Conservation (phyloP, 1,140 invertebrate genomes). For the Panagrolaimus sp. region DNA sequence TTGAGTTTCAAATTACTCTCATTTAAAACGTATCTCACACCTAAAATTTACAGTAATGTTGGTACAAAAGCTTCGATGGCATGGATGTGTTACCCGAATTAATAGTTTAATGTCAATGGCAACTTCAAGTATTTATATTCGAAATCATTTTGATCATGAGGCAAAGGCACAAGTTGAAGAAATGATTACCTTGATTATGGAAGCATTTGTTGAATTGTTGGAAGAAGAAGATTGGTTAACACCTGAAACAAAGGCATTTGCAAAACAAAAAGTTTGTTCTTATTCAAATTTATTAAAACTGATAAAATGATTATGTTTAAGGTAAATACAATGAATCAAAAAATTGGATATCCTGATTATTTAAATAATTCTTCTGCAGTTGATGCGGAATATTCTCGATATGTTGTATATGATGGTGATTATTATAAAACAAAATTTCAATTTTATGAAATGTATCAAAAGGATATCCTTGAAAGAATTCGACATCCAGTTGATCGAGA, state of each 20-base stretch:
- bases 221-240: constrained; percentile 86
- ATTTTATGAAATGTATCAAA: constrained; percentile 58
- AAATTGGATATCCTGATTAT: constrained; percentile 64
- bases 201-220: constrained; percentile 79
- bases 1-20: too few relatives aligned
- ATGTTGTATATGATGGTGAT: constrained; percentile 48
- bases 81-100: constrained; percentile 58
- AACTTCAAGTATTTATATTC: constrained; percentile 57
- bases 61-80: constrained; percentile 58
- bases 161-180: constrained; percentile 62
- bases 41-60: constrained; percentile 53
- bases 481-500: constrained; percentile 54
- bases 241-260: constrained; percentile 75
- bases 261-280: constrained; percentile 66
- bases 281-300: constrained; percentile 12
- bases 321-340: constrained; percentile 62
- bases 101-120: constrained; percentile 58
- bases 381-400: constrained; percentile 59
- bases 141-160: constrained; percentile 59
- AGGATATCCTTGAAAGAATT: constrained; percentile 58
- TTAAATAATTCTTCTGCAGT: constrained; percentile 61
- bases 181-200: constrained; percentile 79
- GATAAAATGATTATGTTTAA: constrained; percentile 39
- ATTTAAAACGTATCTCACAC: not conserved
- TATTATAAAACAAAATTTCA: constrained; percentile 59